These are phyloP conservation scores for Amphiura filiformis DNA, from an alignment of 35 echinoderm and acorn worm genomes.

Conservation along the genomic window DNA sequence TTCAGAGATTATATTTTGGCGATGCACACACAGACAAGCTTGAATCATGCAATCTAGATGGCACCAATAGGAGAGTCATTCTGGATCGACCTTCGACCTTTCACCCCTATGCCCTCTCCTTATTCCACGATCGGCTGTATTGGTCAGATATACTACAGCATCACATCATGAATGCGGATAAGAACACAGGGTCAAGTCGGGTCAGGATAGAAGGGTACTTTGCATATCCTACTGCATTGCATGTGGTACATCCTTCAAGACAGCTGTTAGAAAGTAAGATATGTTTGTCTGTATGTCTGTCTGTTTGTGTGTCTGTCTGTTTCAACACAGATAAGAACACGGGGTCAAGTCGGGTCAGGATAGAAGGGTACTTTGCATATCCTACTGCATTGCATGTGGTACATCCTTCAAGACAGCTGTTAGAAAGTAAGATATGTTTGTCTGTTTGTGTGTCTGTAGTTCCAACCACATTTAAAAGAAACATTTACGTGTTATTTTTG, in stretches of 20 bases:
- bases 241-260: constrained; percentile 38
- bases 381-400: constrained; percentile 37
- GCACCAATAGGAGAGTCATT: neutral
- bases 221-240: constrained; percentile 10
- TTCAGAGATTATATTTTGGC: constrained; percentile 24
- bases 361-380: neutral
- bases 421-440: constrained; percentile 21
- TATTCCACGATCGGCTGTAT: constrained; percentile 23
- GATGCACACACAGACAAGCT: constrained; percentile 32
- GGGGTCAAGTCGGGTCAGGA: neutral
- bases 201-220: neutral
- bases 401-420: constrained; percentile 32
- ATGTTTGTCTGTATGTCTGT: too few species aligned
- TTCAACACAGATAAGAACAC: constrained; percentile 19
- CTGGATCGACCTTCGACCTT: neutral
- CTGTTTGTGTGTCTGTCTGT: too few species aligned
- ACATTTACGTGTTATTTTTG: too few species aligned
- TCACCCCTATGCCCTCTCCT: constrained; percentile 17
- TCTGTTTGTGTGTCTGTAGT: too few species aligned
- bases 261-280: constrained; percentile 19
- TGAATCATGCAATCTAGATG: constrained; percentile 19
- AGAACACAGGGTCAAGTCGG: constrained; percentile 4
- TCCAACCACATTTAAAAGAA: too few species aligned
- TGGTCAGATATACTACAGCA: constrained; percentile 31
- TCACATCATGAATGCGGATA: constrained; percentile 14